Conservation (phyloP, 2,888 invertebrate species). For the Drosophila macrospina region DNA sequence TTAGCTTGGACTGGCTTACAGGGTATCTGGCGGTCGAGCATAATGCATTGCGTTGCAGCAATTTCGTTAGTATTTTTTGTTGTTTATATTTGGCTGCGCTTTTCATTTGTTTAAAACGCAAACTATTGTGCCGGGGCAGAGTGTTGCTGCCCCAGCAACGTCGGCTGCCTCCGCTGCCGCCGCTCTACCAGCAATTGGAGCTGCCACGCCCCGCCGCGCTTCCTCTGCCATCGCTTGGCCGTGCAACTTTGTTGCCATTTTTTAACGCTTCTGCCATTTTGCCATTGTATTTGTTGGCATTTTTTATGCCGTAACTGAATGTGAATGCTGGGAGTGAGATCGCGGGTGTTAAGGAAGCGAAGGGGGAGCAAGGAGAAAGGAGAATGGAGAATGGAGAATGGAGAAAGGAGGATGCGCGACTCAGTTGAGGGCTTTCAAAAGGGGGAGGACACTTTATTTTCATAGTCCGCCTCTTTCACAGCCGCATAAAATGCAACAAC, state of each 20-base stretch:
- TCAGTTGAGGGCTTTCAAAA: constrained; percentile 58
- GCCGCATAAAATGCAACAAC: constrained; percentile 81
- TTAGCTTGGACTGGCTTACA: not conserved
- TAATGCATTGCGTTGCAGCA: too few species aligned
- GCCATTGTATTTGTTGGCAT: constrained; percentile 79
- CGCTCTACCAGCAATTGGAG: constrained; percentile 2
- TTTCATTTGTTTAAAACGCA: constrained; percentile 81
- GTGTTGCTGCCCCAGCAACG: constrained; percentile 16
- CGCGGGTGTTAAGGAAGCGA: not conserved
- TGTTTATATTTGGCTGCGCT: constrained; percentile 62
- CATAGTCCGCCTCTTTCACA: constrained; percentile 79
- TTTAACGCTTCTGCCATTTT: constrained; percentile 75
- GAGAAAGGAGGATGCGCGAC: constrained; percentile 12
- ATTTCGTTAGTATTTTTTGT: constrained; percentile 3
- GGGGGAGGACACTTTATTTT: constrained; percentile 73
- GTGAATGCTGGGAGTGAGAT: constrained; percentile 3
- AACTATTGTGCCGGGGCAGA: constrained; percentile 65
- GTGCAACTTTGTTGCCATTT: constrained; percentile 77
- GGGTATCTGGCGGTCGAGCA: not conserved
- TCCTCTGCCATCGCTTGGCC: constrained; percentile 3
- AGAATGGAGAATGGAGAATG: not conserved
- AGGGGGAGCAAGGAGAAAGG: not conserved
- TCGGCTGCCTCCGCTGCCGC: too few species aligned
- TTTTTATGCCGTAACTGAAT: constrained; percentile 58
- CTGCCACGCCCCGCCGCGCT: not conserved